These are phyloP conservation scores for Prosopocoilus inquinatus DNA, from an alignment of 2,888 invertebrate species.

Conservation along the genomic window DNA sequence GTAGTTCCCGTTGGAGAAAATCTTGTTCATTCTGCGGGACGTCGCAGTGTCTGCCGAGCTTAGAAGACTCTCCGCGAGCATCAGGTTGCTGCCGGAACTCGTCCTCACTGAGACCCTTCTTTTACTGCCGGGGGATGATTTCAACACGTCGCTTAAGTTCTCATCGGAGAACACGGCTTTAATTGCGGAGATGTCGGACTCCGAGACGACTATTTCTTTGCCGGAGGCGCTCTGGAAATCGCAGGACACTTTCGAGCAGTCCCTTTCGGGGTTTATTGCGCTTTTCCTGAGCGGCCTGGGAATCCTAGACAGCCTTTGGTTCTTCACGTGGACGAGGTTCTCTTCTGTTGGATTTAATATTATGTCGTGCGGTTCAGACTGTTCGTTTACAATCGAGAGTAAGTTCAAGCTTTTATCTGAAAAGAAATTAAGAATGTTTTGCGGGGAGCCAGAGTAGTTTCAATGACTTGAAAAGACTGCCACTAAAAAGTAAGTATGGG, in stretches of 20 bases:
- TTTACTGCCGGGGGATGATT: not conserved
- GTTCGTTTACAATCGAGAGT: too few species aligned
- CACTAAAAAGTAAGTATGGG: too few species aligned
- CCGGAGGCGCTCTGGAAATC: conserved; percentile 48
- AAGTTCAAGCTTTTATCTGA: too few species aligned
- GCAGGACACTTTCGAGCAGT: conserved; percentile 15
- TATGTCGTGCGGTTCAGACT: too few species aligned
- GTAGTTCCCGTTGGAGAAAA: conserved; percentile 16
- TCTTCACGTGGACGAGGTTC: too few species aligned
- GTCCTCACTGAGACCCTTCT: not conserved
- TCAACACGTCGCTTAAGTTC: conserved; percentile 37
- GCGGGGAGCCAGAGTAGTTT: too few species aligned
- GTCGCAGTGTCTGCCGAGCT: not conserved
- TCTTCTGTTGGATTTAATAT: too few species aligned
- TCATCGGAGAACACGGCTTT: conserved; percentile 35
- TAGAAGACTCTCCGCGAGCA: not conserved
- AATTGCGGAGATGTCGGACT: conserved; percentile 38
- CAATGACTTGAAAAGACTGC: too few species aligned
- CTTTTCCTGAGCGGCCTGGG: not conserved
- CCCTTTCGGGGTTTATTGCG: not conserved
- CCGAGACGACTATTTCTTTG: conserved; percentile 39
- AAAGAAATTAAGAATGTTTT: too few species aligned
- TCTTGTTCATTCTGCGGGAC: conserved; percentile 12
- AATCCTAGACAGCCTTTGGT: not conserved
- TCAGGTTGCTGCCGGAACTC: not conserved